Evolutionary conservation across 2,113 vertebrate genomes (phyloP).

Genomic region (Seriola aureovittata): DNA sequence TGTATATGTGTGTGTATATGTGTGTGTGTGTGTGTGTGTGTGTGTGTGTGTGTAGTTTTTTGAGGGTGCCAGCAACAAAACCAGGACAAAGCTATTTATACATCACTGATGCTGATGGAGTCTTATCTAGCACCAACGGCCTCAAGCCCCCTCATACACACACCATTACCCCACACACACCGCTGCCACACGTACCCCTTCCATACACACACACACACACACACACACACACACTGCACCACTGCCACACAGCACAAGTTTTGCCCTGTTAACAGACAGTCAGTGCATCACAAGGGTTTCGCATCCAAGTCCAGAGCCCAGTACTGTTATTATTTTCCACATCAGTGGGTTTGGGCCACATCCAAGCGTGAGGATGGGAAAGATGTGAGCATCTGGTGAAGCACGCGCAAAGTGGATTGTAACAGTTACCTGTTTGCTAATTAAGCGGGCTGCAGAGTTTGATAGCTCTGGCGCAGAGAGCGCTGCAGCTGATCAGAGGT

Average conservation of each 20-base stretch:
- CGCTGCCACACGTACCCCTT: not conserved
- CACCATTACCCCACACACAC: not conserved
- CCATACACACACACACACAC: conserved; percentile 21
- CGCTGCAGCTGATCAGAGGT: conserved; percentile 33
- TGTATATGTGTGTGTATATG: conserved; percentile 30
- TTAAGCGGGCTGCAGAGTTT: conserved; percentile 69
- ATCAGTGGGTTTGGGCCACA: conserved; percentile 11
- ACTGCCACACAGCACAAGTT: conserved; percentile 20
- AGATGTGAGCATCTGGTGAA: conserved; percentile 50
- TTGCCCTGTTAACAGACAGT: conserved; percentile 21
- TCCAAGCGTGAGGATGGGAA: conserved; percentile 42
- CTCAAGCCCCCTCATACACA: conserved; percentile 43
- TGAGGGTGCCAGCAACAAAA: conserved; percentile 74
- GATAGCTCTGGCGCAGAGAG: conserved; percentile 56
- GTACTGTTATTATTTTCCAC: conserved; percentile 50
- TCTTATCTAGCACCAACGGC: conserved; percentile 66
- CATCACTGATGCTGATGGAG: conserved; percentile 61
- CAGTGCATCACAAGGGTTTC: conserved; percentile 11
- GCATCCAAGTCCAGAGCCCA: conserved; percentile 25
- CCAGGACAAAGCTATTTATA: conserved; percentile 82
- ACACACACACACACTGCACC: conserved; percentile 10
- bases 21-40: conserved; percentile 32
- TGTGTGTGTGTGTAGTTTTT: conserved; percentile 32
- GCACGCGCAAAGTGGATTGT: conserved; percentile 54
- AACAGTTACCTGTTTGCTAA: conserved; percentile 71